Percentiles rank a stretch among this genome's conserved stretches.
Evolutionary conservation across 2,797 vertebrate genomes (phyloP).

Genomic region (Brachyrhaphis roseni): DNA sequence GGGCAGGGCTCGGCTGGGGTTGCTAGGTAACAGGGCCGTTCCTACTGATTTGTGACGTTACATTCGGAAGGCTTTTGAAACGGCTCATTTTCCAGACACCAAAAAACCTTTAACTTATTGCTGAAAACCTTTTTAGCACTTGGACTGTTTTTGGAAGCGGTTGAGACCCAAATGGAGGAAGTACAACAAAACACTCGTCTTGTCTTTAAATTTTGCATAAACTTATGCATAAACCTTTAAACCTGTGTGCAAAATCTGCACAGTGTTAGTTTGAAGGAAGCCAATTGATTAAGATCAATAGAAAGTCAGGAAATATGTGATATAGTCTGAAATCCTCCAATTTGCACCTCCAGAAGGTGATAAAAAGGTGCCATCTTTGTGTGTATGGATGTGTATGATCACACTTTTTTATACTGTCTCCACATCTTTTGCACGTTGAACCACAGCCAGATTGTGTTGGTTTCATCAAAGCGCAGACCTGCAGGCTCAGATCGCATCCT

Average conservation of each 20-base stretch:
- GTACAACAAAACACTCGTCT: too few relatives aligned
- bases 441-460: not conserved
- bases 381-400: not conserved
- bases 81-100: too few relatives aligned
- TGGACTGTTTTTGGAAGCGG: too few relatives aligned
- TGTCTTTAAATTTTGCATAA: too few relatives aligned
- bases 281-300: not conserved
- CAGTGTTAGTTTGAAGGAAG: not conserved
- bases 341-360: not conserved
- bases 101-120: too few relatives aligned
- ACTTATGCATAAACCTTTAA: not conserved
- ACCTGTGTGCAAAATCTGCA: not conserved
- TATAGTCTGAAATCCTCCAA: not conserved
- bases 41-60: too few relatives aligned
- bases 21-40: too few relatives aligned
- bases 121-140: too few relatives aligned
- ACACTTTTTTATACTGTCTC: not conserved
- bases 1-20: too few relatives aligned
- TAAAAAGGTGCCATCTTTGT: not conserved
- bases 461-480: slow-evolving; percentile 69
- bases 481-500: slow-evolving; percentile 86
- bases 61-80: too few relatives aligned
- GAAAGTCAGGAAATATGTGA: not conserved
- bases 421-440: not conserved
- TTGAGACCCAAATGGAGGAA: too few relatives aligned